These are phyloP conservation scores for Delichon dasypus DNA, from an alignment of 2,797 vertebrate species.

Conservation along the genomic window DNA sequence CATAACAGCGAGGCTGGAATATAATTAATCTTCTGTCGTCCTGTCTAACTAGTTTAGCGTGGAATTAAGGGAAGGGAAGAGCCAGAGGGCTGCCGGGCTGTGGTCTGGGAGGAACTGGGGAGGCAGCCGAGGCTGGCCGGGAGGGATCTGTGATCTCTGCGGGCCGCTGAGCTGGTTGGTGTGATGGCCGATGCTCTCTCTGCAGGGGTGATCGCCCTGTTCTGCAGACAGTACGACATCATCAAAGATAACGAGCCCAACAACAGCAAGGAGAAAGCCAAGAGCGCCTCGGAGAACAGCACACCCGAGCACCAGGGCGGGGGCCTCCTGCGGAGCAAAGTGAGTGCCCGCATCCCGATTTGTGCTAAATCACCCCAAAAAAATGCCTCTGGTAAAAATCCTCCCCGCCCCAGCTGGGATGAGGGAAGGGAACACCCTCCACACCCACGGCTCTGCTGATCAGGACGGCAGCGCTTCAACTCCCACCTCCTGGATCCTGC, in stretches of 20 bases:
- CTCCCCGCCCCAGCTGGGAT: not conserved
- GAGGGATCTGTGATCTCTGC: not conserved
- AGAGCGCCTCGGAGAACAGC: conserved; percentile 94
- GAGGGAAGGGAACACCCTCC: not conserved
- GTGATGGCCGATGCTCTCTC: not conserved
- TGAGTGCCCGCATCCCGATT: conserved; percentile 48
- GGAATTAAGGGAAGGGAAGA: not conserved
- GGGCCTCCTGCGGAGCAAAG: conserved; percentile 94
- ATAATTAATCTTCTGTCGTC: not conserved
- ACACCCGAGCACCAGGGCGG: conserved; percentile 93
- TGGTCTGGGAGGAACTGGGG: not conserved
- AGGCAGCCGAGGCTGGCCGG: not conserved
- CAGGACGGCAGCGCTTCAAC: not conserved
- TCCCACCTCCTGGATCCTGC: not conserved
- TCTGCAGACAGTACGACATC: conserved; percentile 97
- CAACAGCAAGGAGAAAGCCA: conserved; percentile 97
- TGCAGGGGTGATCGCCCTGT: conserved; percentile 93
- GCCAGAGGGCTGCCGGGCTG: not conserved
- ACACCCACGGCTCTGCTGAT: not conserved
- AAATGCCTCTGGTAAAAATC: not conserved
- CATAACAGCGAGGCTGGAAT: not conserved
- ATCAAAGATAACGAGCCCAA: conserved; percentile 98
- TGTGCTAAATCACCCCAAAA: not conserved
- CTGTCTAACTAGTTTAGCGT: not conserved
- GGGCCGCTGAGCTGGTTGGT: not conserved